These are phyloP conservation scores for Prunella fulvescens DNA, from an alignment of 2,113 vertebrate genomes.

Conservation along the genomic window DNA sequence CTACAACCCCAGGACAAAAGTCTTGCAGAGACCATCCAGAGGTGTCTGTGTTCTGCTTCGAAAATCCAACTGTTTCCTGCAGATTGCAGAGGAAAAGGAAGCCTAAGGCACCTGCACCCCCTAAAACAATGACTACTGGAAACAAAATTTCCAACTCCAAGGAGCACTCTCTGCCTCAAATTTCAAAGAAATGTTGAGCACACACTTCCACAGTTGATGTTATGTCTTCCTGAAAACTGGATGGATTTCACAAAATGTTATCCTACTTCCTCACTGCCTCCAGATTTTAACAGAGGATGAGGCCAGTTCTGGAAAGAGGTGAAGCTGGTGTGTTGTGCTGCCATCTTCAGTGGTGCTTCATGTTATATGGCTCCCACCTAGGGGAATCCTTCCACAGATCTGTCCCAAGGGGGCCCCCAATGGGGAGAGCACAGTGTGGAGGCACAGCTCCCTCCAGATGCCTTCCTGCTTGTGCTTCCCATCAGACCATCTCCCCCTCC, in stretches of 20 bases:
- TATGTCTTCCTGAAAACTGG: neutral
- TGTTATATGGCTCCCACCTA: neutral
- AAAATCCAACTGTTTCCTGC: neutral
- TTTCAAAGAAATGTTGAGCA: neutral
- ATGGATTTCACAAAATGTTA: neutral
- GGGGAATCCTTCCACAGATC: neutral
- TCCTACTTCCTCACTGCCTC: neutral
- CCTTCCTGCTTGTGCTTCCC: neutral
- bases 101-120: fast-evolving
- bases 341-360: neutral
- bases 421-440: neutral
- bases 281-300: neutral
- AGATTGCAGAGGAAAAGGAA: neutral
- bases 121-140: neutral
- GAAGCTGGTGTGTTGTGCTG: fast-evolving
- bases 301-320: fast-evolving
- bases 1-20: neutral
- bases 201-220: neutral
- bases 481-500: fast-evolving
- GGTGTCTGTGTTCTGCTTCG: neutral
- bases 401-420: neutral
- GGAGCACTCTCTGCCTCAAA: neutral
- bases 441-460: neutral
- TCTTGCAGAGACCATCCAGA: neutral
- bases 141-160: neutral